Evolutionary conservation across 1,140 invertebrate species (phyloP), one percentile per base, ranked within the genome.

Genomic region (Pogonomyrmex barbatus): DNA sequence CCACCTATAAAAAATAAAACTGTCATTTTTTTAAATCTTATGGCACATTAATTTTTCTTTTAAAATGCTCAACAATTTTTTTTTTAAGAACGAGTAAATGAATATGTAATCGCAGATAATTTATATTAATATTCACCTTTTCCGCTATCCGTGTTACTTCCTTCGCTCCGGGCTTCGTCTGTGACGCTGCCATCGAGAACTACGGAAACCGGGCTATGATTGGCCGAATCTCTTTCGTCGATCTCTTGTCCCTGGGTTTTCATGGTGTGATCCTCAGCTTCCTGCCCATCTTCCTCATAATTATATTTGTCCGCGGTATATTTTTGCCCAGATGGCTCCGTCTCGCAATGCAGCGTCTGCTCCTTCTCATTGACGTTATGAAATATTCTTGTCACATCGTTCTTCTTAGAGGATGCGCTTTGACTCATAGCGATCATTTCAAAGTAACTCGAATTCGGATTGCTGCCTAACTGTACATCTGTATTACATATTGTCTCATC

Each of bases 191-290:
- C 95, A 60, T 96, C 95, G 5, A 95, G 88, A 0, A 95, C 93
- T 30, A 93, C 94, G 12, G 94, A 95, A 14, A 94, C 92, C 0
- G 96, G 96, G 87, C 96, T 96, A 42, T 96, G 95, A 93, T 96
- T 96, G 0, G 96, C 96, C 0, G 96, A 96, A 85, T 96, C 96
- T 81, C 95, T 93, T 82, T 95, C 95, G 6, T 92, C 91, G 6
- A 88, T 82, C 47, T 47, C 81, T 75, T 88, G 90, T 24, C 67
- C 87, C 9, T 88, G 85, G 12, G 65, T 87, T 56, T 87, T 82
- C 6, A 47, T 85, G 12, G 54, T 52, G 2, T 82, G 62, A 50
- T 75, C 65, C 54, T 36, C 77, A 9, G 8, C 8, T 76, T 52
- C 12, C n/a, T 24, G 65, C 3, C 8, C 45, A 58, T 56, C n/a